These are phyloP conservation scores for Penaeus indicus DNA, from an alignment of 1,140 invertebrate species.

Conservation along the genomic window DNA sequence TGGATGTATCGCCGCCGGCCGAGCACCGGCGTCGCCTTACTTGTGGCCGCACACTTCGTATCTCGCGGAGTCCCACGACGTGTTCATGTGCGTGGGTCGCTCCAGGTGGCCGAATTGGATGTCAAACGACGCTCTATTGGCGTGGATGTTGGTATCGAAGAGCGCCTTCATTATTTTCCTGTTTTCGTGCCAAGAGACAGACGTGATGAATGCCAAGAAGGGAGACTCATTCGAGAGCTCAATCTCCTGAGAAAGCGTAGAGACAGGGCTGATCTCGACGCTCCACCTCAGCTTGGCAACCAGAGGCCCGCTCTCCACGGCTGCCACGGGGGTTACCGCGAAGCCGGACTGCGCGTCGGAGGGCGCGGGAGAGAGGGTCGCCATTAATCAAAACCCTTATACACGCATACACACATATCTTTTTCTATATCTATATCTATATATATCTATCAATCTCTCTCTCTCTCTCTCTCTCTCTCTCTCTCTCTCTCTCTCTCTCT, in stretches of 20 bases:
- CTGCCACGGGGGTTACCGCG: background rate
- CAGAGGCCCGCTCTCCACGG: conserved; percentile 23
- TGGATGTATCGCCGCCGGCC: too few species aligned
- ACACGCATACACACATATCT: too few species aligned
- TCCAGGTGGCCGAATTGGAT: conserved; percentile 74
- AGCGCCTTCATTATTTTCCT: conserved; percentile 38
- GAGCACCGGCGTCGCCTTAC: conserved; percentile 4
- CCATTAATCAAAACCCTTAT: background rate
- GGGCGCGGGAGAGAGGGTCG: background rate
- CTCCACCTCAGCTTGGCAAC: conserved; percentile 20
- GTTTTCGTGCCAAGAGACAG: conserved; percentile 51
- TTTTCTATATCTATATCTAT: too few species aligned
- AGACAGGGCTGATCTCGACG: background rate
- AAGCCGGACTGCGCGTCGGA: background rate
- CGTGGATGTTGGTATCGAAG: conserved; percentile 69
- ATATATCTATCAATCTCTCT: too few species aligned
- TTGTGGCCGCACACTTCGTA: conserved; percentile 52
- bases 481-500: too few species aligned
- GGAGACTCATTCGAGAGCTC: conserved; percentile 34
- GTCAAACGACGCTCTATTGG: conserved; percentile 72
- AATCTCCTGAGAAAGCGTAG: conserved; percentile 43
- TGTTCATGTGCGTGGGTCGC: conserved; percentile 70
- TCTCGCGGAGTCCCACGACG: conserved; percentile 39
- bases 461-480: too few species aligned
- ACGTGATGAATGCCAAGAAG: conserved; percentile 34